Evolutionary conservation across 2,888 invertebrate species (phyloP), one percentile per base, ranked within the genome.

Genomic region (Timema podura): DNA sequence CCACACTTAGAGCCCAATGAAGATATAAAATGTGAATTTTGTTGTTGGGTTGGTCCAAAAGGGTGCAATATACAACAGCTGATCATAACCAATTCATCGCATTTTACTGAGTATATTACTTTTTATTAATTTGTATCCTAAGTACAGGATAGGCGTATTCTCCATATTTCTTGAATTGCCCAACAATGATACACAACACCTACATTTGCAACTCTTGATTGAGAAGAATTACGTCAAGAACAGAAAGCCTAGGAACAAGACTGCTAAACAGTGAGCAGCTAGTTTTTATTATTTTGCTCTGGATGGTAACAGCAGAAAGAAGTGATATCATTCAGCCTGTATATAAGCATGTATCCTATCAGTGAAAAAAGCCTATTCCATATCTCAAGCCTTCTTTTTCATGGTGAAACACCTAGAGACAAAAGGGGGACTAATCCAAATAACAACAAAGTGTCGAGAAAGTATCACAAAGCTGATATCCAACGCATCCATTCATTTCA

Each of bases 101-200:
- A 30, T 30, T 30, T 30, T 30, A 30, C 30, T 30, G 30, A 1
- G 30, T 30, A 3, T 30, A 30, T 30, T 30, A 30, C 30, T 30
- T 30, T 30, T 30, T 30, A 30, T 30, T 30, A 3, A 30, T 30
- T 30, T 30, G 30, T 30, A 30, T 30, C 30, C 3, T 30, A 30
- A 30, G 30, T 30, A 30, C 30, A 30, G 54, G 54, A 54, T 54
- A 5, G 9, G 6, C 54, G 16, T 54, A n/a, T 16, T 54, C 15
- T 54, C 54, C 54, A 54, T 2, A 11, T 54, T 54, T 54, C 54
- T 11, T 54, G 54, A 57, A 5, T 30, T 57, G 15, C 9, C 15
- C 9, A 57, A n/a, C 57, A 57, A 57, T 9, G n/a, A 57, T 57
- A 57, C 57, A 57, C 57, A 57, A 57, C 16, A 57, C 15, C n/a